phyloP scores from a whole-genome alignment of 2,113 vertebrate genomes.

The Greenwoodochromis staneri region DNA sequence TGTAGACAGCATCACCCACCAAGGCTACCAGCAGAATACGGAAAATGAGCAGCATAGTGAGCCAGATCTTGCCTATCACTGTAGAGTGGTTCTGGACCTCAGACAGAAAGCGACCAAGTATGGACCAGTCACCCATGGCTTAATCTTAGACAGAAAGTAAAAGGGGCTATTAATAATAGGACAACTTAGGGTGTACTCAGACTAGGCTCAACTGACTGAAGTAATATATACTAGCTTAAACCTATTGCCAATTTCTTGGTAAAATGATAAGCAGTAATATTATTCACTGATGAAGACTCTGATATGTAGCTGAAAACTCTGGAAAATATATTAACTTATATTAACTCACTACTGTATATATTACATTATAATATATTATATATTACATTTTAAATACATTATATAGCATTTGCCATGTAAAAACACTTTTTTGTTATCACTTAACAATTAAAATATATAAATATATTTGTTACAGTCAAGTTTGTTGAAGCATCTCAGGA shows the following conservation, averaged over 20 bases:
- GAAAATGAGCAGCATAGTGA: slow-evolving; percentile 71
- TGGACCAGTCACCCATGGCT: slow-evolving; percentile 69
- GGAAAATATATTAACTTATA: neutral
- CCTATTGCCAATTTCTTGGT: neutral
- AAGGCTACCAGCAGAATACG: slow-evolving; percentile 68
- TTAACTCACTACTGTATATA: neutral
- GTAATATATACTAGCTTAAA: neutral
- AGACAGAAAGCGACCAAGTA: slow-evolving; percentile 66
- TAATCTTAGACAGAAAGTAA: neutral
- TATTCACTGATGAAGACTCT: neutral
- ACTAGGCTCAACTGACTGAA: neutral
- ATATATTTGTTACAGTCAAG: neutral
- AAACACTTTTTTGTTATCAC: neutral
- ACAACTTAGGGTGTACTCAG: neutral
- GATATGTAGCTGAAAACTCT: neutral
- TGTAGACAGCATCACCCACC: slow-evolving; percentile 66
- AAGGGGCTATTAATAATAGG: neutral
- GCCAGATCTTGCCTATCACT: slow-evolving; percentile 72
- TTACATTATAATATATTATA: neutral
- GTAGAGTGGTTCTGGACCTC: slow-evolving; percentile 72
- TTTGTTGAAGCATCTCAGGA: neutral
- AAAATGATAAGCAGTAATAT: neutral
- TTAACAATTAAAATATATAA: neutral
- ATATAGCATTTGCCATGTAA: neutral
- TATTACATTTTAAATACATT: neutral